A percentile compares a stretch with the other conserved stretches of the same genome.
phyloP scores from a whole-genome alignment of 2,113 vertebrate genomes.

The Sinosuthora webbiana region DNA sequence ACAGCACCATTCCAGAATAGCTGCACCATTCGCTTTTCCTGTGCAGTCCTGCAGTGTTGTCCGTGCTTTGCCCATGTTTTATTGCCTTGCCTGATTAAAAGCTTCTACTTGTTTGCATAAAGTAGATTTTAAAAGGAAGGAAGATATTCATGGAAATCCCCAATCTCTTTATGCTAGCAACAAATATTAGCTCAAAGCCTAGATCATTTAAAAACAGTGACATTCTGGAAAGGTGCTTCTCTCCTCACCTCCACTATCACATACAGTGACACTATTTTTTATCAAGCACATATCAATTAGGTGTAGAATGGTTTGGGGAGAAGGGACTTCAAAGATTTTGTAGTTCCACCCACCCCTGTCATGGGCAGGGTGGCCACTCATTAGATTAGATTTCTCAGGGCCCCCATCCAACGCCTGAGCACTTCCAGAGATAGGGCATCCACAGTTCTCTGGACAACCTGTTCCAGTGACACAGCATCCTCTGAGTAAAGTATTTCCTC shows the following conservation, averaged over 20 bases:
- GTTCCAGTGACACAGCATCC: neutral
- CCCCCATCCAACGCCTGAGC: too few relatives aligned
- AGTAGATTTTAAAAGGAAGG: neutral
- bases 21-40: neutral
- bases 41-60: neutral
- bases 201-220: neutral
- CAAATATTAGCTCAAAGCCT: neutral
- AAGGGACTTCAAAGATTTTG: neutral
- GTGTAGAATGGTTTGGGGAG: neutral
- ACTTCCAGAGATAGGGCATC: neutral
- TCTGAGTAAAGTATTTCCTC: neutral
- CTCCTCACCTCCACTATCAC: neutral
- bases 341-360: neutral
- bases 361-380: neutral
- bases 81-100: neutral
- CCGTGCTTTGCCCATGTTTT: neutral
- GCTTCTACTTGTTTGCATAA: neutral
- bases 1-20: slow-evolving; percentile 1
- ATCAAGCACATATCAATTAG: neutral
- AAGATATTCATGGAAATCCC: neutral
- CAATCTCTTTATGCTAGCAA: neutral
- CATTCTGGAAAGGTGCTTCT: neutral
- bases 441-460: neutral
- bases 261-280: neutral
- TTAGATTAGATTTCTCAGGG: neutral